These are phyloP conservation scores for Gasterosteus aculeatus DNA, from an alignment of 2,113 vertebrate species.

Conservation along the genomic window DNA sequence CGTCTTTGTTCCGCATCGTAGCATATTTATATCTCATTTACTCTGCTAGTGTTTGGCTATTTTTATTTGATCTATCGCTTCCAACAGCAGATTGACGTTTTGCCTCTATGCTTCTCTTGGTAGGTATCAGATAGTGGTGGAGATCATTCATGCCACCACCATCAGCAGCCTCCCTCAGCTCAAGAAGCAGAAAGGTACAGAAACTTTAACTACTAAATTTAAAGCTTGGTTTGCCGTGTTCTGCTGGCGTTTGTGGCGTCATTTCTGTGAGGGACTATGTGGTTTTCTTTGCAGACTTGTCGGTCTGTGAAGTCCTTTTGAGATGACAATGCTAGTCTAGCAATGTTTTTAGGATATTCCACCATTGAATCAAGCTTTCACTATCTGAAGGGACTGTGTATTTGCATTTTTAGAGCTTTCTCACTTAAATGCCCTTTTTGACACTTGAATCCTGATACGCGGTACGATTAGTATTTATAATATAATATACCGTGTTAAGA, in stretches of 20 bases:
- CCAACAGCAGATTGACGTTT: background rate
- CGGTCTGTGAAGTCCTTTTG: background rate
- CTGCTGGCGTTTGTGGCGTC: background rate
- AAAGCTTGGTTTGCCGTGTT: background rate
- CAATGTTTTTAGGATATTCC: background rate
- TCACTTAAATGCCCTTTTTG: background rate
- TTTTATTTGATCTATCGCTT: background rate
- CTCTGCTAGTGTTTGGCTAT: background rate
- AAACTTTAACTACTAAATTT: background rate
- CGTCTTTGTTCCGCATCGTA: background rate
- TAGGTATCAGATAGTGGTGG: constrained; percentile 99
- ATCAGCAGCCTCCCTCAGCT: constrained; percentile 97
- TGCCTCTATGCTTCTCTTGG: constrained; percentile 4
- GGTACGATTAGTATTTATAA: background rate
- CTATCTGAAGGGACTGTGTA: background rate
- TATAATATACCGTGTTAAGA: background rate
- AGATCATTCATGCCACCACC: constrained; percentile 97
- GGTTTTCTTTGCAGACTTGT: background rate
- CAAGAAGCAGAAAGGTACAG: constrained; percentile 96
- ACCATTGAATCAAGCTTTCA: background rate
- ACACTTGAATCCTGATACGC: background rate
- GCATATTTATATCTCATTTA: background rate
- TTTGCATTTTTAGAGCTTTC: background rate
- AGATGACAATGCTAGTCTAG: background rate
- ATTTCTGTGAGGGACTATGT: background rate